A percentile compares a stretch with the other conserved stretches of the same genome.
phyloP scores from a whole-genome alignment of 2,113 vertebrate genomes.

The Isurus oxyrinchus region DNA sequence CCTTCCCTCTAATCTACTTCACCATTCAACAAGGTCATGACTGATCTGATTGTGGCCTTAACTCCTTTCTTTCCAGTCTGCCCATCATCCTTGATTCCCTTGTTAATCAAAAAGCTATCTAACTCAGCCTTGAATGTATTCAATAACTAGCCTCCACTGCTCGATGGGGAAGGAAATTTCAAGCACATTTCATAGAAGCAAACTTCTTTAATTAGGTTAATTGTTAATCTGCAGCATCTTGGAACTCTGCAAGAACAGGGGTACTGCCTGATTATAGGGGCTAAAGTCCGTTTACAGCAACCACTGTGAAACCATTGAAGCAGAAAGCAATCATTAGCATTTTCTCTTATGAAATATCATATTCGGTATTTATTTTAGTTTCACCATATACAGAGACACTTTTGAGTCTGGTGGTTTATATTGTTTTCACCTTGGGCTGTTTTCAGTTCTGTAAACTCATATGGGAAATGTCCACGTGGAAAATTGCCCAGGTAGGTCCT shows the following conservation, averaged over 20 bases:
- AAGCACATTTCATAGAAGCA: neutral
- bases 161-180: neutral
- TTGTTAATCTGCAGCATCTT: neutral
- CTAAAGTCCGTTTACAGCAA: neutral
- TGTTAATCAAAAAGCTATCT: too few species aligned
- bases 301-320: constrained; percentile 2
- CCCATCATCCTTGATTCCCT: too few species aligned
- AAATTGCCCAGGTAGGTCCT: too few species aligned
- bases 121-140: too few species aligned
- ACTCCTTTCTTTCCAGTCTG: too few species aligned
- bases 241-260: neutral
- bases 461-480: neutral
- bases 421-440: neutral
- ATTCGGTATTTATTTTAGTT: neutral
- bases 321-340: neutral
- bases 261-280: neutral
- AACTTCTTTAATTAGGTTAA: neutral
- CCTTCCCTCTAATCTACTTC: too few species aligned
- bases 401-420: neutral
- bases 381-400: neutral
- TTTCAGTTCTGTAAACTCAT: neutral
- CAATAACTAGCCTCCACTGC: neutral
- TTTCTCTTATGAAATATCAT: neutral
- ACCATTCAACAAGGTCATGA: too few species aligned
- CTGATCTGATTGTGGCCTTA: too few species aligned